These are phyloP conservation scores for Bibio marci DNA, from an alignment of 2,888 invertebrate genomes.

Conservation along the genomic window DNA sequence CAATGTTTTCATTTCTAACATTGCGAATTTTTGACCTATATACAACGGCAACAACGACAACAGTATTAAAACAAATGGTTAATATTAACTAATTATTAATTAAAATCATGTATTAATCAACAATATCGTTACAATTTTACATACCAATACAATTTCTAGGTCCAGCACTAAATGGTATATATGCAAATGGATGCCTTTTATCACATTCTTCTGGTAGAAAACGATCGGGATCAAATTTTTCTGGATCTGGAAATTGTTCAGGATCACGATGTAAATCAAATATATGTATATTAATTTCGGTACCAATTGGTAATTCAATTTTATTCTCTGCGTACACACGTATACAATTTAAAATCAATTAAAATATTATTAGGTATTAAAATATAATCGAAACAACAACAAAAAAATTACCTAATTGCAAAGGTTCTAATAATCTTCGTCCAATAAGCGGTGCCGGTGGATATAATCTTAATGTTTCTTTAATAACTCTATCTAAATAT, in stretches of 20 bases:
- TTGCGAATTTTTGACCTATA: slow-evolving; percentile 49
- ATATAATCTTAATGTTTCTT: slow-evolving; percentile 34
- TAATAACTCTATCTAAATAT: slow-evolving; percentile 38
- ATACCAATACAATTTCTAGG: slow-evolving; percentile 50
- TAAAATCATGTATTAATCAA: no score
- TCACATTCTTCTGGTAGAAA: slow-evolving; percentile 41
- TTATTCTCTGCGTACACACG: no score
- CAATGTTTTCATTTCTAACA: slow-evolving; percentile 41
- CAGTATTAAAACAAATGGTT: no score
- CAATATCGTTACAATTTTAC: no score
- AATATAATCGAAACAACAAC: no score
- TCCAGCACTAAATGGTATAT: slow-evolving; percentile 50
- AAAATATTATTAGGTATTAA: no score
- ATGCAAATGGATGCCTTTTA: slow-evolving; percentile 42
- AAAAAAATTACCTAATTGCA: slow-evolving; percentile 4
- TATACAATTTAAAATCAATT: no score
- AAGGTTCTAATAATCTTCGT: slow-evolving; percentile 16
- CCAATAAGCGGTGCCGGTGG: slow-evolving; percentile 36
- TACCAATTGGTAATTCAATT: slow-evolving; percentile 31
- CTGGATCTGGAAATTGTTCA: slow-evolving; percentile 43
- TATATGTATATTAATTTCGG: slow-evolving; percentile 36
- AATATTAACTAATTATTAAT: no score
- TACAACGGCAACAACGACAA: no score
- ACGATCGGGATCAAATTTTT: slow-evolving; percentile 37
- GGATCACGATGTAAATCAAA: slow-evolving; percentile 46